Evolutionary conservation across 2,888 invertebrate species (phyloP), one percentile per base, ranked within the genome.

Genomic region (Cacoxenus indagator): DNA sequence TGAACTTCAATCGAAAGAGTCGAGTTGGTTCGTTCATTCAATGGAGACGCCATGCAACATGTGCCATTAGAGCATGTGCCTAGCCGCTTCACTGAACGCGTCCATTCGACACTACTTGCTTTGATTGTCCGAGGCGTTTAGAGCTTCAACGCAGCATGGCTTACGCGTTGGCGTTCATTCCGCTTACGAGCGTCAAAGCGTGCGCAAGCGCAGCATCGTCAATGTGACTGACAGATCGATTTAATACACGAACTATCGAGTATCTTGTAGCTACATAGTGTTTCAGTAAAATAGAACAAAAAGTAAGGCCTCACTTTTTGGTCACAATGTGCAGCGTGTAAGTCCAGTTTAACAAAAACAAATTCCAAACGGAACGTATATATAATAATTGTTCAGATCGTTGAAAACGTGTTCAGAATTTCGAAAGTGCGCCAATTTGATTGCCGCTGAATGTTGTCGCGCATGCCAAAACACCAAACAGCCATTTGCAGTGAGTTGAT

Each of bases 391-490:
- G n/a, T n/a, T n/a, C n/a, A n/a, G n/a, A n/a, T 31, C 46, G 64
- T 64, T 11, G 17, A 24, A 46, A 82, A 79, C 83, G 81, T 79
- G 79, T 79, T 82, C 68, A 71, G 83, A 82, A 79, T 79, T 79
- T 77, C 81, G 62, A 64, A 76, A 79, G 29, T 19, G 37, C 37
- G 37, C 48, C 46, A 17, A 29, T 22, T 24, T 17, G 43, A 65
- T 19, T 65, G 46, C 45, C 45, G n/a, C 65, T 48, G 69, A 46
- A 37, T 31, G 9, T 62, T 54, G 68, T 51, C 68, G 59, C 67
- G 29, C 45, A 9, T 59, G 45, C 51, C 29, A 17, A 9, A 29
- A 61, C 22, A 66, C 46, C 27, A 57, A 37, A n/a, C 37, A 46
- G 2, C 37, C 70, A 62, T 46, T 43, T 24, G 3, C 27, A 43